phyloP scores from a whole-genome alignment of 2,797 vertebrate genomes.

The Capromys pilorides region DNA sequence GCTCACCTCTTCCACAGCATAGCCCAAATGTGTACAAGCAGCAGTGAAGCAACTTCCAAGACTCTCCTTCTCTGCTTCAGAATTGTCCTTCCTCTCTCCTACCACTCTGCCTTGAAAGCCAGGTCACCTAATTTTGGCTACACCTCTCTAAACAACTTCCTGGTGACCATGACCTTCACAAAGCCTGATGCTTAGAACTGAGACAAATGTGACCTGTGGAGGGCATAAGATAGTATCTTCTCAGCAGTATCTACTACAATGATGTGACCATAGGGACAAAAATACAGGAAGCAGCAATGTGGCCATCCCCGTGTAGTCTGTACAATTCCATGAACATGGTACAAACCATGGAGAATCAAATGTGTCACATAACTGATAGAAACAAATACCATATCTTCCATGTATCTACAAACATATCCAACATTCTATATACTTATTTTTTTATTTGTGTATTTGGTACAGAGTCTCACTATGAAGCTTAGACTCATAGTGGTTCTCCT shows the following conservation, averaged over 20 bases:
- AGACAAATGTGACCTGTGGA: neutral
- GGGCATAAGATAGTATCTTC: neutral
- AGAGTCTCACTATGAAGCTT: no score
- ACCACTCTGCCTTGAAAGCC: neutral
- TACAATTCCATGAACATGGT: neutral
- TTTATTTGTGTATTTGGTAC: no score
- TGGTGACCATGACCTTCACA: neutral
- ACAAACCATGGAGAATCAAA: neutral
- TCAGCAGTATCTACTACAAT: neutral
- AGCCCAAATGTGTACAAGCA: neutral
- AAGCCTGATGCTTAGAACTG: neutral
- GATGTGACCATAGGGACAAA: neutral
- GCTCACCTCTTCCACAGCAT: neutral
- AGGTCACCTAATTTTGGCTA: neutral
- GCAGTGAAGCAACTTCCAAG: neutral
- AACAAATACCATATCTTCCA: neutral
- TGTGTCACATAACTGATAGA: neutral
- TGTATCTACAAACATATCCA: neutral
- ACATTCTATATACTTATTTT: neutral
- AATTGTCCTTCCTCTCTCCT: neutral
- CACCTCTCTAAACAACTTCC: neutral
- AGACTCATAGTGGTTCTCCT: no score
- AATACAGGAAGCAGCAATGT: neutral
- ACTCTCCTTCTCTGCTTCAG: neutral
- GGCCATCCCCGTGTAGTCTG: neutral